Evolutionary conservation across 2,888 invertebrate species (phyloP), one percentile per base, ranked within the genome.

Genomic region (Hypsopygia costalis): DNA sequence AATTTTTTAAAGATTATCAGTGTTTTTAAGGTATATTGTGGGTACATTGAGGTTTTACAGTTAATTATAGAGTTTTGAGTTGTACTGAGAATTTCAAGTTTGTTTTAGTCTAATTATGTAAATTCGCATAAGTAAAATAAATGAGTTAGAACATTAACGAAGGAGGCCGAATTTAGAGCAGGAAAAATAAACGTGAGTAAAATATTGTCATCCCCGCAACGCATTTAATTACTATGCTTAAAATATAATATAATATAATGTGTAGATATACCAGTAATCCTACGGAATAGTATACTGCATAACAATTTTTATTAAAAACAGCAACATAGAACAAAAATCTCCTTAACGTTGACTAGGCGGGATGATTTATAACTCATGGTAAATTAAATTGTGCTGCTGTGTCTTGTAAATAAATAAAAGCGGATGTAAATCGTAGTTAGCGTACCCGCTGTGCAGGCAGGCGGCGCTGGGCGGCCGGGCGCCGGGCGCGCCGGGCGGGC

Each of bases 341-440:
- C 4, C 2, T 10, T 7, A 20, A 36, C 10, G 36, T 29, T 36
- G 28, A 36, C 29, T 36, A 9, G 10, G 36, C 29, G 16, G 27
- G 27, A 35, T 12, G 36, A 36, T 29, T 51, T 57, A 54, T 58
- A 55, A 41, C 58, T 63, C 58, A 69, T 67, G 71, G 63, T 65
- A 3, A 70, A 66, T 68, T 62, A 62, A 69, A 64, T 65, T 60
- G 63, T 69, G 61, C 65, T 61, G 58, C 59, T 61, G 58, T 69
- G 62, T 71, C 66, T 69, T 66, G 68, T 71, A 16, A 16, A 73
- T 77, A 74, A 78, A 75, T 74, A 76, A 69, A 61, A 66, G 66
- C 62, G 69, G 70, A 76, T 79, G 74, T 79, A 80, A 81, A 77
- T 76, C 68, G 76, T 79, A 77, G 73, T 75, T 71, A 77, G 69